These are phyloP conservation scores for Cheumatopsyche charites DNA, from an alignment of 1,140 invertebrate genomes.

Conservation along the genomic window DNA sequence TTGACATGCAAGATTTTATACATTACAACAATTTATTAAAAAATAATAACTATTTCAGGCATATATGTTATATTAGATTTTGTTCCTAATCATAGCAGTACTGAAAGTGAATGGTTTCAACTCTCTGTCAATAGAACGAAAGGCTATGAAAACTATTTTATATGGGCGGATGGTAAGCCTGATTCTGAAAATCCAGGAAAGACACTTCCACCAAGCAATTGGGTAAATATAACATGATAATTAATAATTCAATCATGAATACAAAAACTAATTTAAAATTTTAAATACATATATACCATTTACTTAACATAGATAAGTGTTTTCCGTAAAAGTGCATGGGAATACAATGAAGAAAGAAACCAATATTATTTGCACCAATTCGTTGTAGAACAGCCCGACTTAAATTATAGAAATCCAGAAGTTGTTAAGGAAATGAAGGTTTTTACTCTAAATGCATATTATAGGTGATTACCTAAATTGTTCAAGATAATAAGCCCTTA, in stretches of 20 bases:
- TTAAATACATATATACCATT: too few relatives aligned
- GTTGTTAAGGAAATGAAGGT: slow-evolving; percentile 72
- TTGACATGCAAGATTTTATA: too few relatives aligned
- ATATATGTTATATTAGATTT: slow-evolving; percentile 69
- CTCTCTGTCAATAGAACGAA: slow-evolving; percentile 64
- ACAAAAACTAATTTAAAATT: too few relatives aligned
- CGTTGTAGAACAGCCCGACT: slow-evolving; percentile 72
- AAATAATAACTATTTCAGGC: slow-evolving; percentile 58
- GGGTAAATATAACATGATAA: too few relatives aligned
- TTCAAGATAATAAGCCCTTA: too few relatives aligned
- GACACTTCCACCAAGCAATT: slow-evolving; percentile 69
- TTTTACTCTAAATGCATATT: slow-evolving; percentile 31
- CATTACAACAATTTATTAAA: too few relatives aligned
- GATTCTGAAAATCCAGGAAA: slow-evolving; percentile 58
- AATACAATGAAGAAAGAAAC: slow-evolving; percentile 67
- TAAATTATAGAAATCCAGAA: slow-evolving; percentile 71
- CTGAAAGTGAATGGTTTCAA: slow-evolving; percentile 75
- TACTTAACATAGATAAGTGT: slow-evolving; percentile 65
- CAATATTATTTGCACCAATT: slow-evolving; percentile 82
- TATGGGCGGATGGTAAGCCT: slow-evolving; percentile 67
- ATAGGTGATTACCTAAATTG: too few relatives aligned
- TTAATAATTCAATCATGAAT: too few relatives aligned
- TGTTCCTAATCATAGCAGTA: slow-evolving; percentile 74
- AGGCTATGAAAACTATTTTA: slow-evolving; percentile 72
- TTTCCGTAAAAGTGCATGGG: slow-evolving; percentile 75